These are phyloP conservation scores for Mustela erminea DNA, from an alignment of 2,797 vertebrate species.

Conservation along the genomic window DNA sequence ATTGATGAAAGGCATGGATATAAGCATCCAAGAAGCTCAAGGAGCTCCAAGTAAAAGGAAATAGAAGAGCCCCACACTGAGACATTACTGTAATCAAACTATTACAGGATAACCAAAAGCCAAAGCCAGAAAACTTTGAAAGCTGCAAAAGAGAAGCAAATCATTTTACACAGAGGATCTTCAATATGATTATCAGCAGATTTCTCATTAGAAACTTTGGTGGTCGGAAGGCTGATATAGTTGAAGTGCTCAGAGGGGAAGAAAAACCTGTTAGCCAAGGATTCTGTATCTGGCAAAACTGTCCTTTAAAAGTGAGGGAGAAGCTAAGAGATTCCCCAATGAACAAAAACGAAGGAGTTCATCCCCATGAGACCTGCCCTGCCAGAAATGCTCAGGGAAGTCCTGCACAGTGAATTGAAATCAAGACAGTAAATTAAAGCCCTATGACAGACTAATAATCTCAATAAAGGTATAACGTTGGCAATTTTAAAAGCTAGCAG, in stretches of 20 bases:
- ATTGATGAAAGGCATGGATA: not conserved
- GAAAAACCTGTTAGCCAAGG: not conserved
- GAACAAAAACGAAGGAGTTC: not conserved
- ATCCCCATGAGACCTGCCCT: not conserved
- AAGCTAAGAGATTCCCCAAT: not conserved
- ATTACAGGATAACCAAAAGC: not conserved
- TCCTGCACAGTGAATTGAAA: not conserved
- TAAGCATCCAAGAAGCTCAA: not conserved
- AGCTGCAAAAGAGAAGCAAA: not conserved
- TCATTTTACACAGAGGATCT: not conserved
- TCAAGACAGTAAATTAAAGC: not conserved
- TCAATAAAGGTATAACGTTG: not conserved
- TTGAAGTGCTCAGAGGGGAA: not conserved
- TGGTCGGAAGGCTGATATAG: not conserved
- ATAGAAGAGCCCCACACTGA: not conserved
- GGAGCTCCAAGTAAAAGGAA: not conserved
- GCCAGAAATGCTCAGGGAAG: not conserved
- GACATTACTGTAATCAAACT: not conserved
- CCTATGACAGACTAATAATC: not conserved
- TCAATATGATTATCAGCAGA: not conserved
- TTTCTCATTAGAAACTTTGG: not conserved
- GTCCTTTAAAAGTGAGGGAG: not conserved
- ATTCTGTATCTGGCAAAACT: not conserved
- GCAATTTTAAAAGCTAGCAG: no score
- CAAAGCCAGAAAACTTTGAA: not conserved